These are phyloP conservation scores for Clitarchus hookeri DNA, from an alignment of 2,888 invertebrate species.

Conservation along the genomic window DNA sequence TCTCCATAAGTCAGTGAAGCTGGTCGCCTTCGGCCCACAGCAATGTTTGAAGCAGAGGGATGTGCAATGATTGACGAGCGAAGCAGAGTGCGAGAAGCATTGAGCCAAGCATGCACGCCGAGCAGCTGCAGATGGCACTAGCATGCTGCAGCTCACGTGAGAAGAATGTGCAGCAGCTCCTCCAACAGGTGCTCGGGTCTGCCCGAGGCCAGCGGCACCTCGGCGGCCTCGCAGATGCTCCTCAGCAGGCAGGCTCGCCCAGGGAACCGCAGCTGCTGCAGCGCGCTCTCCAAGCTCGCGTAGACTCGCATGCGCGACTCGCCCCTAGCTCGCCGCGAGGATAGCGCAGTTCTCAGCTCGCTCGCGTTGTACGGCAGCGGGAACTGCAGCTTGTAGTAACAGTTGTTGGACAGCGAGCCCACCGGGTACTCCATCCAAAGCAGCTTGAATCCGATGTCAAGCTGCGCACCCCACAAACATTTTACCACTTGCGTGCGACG, in stretches of 20 bases:
- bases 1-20: too few species aligned
- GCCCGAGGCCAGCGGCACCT: background rate
- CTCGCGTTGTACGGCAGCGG: background rate
- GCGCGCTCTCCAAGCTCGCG: background rate
- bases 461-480: background rate
- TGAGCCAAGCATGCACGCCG: too few species aligned
- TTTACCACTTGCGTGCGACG: background rate
- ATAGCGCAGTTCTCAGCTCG: background rate
- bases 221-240: constrained; percentile 3
- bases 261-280: background rate
- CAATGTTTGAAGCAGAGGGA: too few species aligned
- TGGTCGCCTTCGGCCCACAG: too few species aligned
- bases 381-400: background rate
- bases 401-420: background rate
- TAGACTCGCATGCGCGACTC: background rate
- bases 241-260: constrained; percentile 4
- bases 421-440: background rate
- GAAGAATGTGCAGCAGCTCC: background rate
- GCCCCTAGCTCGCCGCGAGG: background rate
- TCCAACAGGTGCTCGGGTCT: background rate
- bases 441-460: background rate
- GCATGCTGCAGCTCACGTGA: background rate
- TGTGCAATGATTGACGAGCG: too few species aligned
- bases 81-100: too few species aligned
- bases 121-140: too few species aligned